Evolutionary conservation across 2,888 invertebrate species (phyloP).

Genomic region (Dorcus parallelipipedus): DNA sequence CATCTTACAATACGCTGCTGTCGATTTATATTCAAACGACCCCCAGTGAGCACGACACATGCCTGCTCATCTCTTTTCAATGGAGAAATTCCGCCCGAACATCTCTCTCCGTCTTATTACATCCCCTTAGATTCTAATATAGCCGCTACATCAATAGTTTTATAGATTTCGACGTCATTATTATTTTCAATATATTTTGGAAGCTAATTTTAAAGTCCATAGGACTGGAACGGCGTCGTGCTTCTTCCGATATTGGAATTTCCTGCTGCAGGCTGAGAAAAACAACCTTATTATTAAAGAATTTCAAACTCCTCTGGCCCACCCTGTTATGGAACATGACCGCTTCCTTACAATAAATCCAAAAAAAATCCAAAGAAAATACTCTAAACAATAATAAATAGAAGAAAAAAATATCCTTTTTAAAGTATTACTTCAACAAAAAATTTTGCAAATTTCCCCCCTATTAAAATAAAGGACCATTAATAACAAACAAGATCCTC

Average conservation of each 20-base stretch:
- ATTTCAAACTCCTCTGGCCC: too few relatives aligned
- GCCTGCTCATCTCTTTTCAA: constrained; percentile 1
- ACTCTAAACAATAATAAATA: too few relatives aligned
- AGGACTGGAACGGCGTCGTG: not conserved
- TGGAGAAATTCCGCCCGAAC: not conserved
- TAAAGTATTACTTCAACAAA: too few relatives aligned
- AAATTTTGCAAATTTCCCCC: too few relatives aligned
- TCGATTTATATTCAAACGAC: constrained; percentile 35
- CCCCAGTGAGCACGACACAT: constrained; percentile 19
- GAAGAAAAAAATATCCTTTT: too few relatives aligned
- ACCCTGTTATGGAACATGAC: too few relatives aligned
- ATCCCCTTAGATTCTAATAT: constrained; percentile 1
- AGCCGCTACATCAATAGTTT: constrained; percentile 1
- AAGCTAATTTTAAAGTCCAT: not conserved
- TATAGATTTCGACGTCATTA: constrained; percentile 1
- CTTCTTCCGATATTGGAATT: not conserved
- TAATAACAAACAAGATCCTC: too few relatives aligned
- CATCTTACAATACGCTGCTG: constrained; percentile 29
- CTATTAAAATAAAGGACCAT: too few relatives aligned
- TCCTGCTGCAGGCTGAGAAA: not conserved
- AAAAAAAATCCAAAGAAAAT: too few relatives aligned
- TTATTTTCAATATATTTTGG: constrained; percentile 1
- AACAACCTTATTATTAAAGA: too few relatives aligned
- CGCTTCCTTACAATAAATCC: too few relatives aligned
- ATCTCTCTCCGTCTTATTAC: not conserved